Base-by-base conservation (phyloP, 2,113 vertebrate genomes). In the Lophura nycthemera region DNA sequence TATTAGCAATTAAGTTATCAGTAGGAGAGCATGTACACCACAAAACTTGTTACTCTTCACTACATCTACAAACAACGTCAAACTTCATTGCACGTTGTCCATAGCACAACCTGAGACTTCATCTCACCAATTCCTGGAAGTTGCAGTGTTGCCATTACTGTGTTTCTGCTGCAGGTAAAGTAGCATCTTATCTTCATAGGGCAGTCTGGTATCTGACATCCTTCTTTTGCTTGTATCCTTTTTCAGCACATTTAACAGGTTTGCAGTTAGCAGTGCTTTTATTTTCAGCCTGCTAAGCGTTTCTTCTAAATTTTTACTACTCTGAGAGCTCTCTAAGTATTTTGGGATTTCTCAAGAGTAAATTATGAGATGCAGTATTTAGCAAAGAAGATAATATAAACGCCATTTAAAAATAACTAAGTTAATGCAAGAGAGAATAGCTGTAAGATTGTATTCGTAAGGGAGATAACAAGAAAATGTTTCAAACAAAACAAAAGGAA, bases 341-440 rank as follows among this genome's bases (percentile, higher is more conserved):
- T 79, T 32, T 32, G 12, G 76, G 50, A 42, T 73, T 83, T 90
- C 77, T 80, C 78, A 57, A 52, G 60, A 83, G 76, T 91, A 74
- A 86, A 86, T 83, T 71, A 74, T 38, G 13, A 87, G 78, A 60
- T 57, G 22, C 75, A 64, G 66, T 64, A 7, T 74, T 94, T 86
- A 91, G 16, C 50, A 71, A 74, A 32, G 75, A 80, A 86, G 60
- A 74, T 64, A 85, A 80, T 88, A 59, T 69, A 83, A 85, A 70
- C n/a, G 7, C 69, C 60, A 67, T 40, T 79, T 89, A 74, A 85
- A 95, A 92, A 83, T 88, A 89, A 83, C 54, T 24, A 40, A 74
- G 56, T 85, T 87, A 89, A 80, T 91, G 34, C 34, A 80, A 83
- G 75, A 69, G 40, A 66, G 64, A 32, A 6, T 87, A 89, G 43